Evolutionary conservation across 2,797 vertebrate genomes (phyloP).

Genomic region (Muraenolepis orangiensis): DNA sequence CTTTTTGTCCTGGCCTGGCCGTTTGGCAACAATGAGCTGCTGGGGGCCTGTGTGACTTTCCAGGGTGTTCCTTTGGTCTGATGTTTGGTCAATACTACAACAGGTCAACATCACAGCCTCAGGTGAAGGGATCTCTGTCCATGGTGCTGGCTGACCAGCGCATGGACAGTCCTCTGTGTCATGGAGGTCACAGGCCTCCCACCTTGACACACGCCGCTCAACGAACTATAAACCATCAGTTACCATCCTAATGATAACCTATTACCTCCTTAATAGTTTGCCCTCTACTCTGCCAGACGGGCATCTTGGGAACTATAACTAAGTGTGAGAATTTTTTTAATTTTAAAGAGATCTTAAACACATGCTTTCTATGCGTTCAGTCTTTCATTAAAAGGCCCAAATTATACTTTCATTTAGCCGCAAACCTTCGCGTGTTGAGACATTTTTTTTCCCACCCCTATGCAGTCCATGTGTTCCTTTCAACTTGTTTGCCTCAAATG

Average conservation of each 20-base stretch:
- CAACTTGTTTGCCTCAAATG: neutral
- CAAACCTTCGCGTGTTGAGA: neutral
- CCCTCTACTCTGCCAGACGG: neutral
- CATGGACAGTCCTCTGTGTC: neutral
- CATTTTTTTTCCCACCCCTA: too few species aligned
- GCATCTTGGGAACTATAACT: neutral
- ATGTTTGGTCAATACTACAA: constrained; percentile 37
- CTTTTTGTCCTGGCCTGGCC: too few species aligned
- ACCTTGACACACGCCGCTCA: neutral
- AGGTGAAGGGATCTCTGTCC: constrained; percentile 53
- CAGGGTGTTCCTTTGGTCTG: constrained; percentile 53
- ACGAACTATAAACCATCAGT: neutral
- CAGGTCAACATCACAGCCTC: constrained; percentile 36
- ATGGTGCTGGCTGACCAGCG: constrained; percentile 67
- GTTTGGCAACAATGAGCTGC: constrained; percentile 33
- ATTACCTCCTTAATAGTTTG: neutral
- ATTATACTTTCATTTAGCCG: neutral
- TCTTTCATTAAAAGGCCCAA: neutral
- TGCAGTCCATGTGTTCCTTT: too few species aligned
- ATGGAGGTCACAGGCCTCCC: neutral
- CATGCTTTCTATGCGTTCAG: neutral
- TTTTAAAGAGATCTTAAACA: neutral
- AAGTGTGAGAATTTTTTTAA: neutral
- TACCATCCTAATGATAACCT: neutral
- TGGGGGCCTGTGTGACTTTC: constrained; percentile 46